A percentile compares a stretch with the other conserved stretches of the same genome.
Evolutionary conservation across 2,888 invertebrate species (phyloP).

Genomic region (Noctua pronuba): DNA sequence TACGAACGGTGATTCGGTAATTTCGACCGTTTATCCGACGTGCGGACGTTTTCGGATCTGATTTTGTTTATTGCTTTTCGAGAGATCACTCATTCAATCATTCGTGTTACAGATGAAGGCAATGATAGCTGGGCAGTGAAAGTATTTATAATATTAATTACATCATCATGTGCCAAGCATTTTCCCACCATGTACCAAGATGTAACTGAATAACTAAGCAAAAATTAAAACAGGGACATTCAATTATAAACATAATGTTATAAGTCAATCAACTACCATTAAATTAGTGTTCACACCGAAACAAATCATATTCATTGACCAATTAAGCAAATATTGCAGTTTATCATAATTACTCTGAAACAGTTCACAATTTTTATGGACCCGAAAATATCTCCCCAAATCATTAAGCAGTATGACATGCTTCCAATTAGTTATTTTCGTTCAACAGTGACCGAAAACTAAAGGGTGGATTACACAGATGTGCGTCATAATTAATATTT

Average conservation of each 20-base stretch:
- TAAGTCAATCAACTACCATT: slow-evolving; percentile 1
- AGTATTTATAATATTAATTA: background rate
- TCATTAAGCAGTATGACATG: slow-evolving; percentile 54
- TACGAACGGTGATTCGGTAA: slow-evolving; percentile 71
- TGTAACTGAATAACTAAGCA: background rate
- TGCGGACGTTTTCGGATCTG: slow-evolving; percentile 29
- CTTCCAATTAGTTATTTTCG: slow-evolving; percentile 65
- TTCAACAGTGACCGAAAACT: slow-evolving; percentile 52
- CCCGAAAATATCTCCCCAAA: slow-evolving; percentile 57
- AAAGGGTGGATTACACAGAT: slow-evolving; percentile 34
- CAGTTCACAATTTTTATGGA: slow-evolving; percentile 55
- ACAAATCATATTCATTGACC: slow-evolving; percentile 33
- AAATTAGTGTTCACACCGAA: slow-evolving; percentile 8
- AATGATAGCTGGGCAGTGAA: background rate
- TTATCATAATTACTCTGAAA: slow-evolving; percentile 60
- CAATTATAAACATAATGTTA: background rate
- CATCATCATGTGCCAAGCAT: background rate
- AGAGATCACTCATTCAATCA: background rate
- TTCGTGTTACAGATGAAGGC: background rate
- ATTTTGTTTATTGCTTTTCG: slow-evolving; percentile 46
- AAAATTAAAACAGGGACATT: background rate
- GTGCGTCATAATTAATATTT: slow-evolving; percentile 37
- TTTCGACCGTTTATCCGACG: slow-evolving; percentile 54
- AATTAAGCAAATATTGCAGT: slow-evolving; percentile 45
- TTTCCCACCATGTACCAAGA: background rate